A percentile compares a stretch with the other conserved stretches of the same genome.
phyloP scores from a whole-genome alignment of 1,140 invertebrate genomes.

The Microplitis demolitor region DNA sequence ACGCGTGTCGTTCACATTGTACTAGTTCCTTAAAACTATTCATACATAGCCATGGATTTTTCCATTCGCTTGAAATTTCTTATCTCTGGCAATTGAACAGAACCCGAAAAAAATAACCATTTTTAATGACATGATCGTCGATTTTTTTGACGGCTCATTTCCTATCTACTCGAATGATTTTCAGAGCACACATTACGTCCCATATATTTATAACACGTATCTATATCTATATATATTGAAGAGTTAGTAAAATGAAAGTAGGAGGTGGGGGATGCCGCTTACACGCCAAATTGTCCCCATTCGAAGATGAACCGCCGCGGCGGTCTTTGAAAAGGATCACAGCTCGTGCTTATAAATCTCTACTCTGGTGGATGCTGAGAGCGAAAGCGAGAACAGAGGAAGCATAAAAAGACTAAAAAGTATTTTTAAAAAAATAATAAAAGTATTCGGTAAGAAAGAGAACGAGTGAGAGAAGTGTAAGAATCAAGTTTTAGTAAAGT shows the following conservation, averaged over 20 bases:
- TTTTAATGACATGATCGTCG: not conserved
- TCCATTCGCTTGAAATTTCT: too few relatives aligned
- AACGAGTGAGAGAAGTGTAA: conserved; percentile 2
- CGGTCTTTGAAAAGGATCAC: conserved; percentile 45
- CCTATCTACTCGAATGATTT: not conserved
- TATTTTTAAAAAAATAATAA: not conserved
- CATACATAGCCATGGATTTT: not conserved
- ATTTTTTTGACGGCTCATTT: not conserved
- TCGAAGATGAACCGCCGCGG: conserved; percentile 44
- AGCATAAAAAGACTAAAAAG: conserved; percentile 23
- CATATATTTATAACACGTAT: too few relatives aligned
- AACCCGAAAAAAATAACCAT: not conserved
- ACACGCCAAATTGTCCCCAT: conserved; percentile 52
- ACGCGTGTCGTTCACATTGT: conserved; percentile 1
- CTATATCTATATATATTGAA: too few relatives aligned
- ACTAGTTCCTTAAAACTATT: not conserved
- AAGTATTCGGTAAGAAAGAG: not conserved
- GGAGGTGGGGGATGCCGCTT: not conserved
- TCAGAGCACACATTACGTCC: not conserved
- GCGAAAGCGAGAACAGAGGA: conserved; percentile 25
- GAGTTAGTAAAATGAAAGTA: not conserved
- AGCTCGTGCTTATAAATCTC: conserved; percentile 52
- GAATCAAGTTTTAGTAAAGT: not conserved
- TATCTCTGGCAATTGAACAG: not conserved
- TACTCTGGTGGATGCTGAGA: conserved; percentile 31